Evolutionary conservation across 1,140 invertebrate species (phyloP).

Genomic region (Hydropsyche tenuis): DNA sequence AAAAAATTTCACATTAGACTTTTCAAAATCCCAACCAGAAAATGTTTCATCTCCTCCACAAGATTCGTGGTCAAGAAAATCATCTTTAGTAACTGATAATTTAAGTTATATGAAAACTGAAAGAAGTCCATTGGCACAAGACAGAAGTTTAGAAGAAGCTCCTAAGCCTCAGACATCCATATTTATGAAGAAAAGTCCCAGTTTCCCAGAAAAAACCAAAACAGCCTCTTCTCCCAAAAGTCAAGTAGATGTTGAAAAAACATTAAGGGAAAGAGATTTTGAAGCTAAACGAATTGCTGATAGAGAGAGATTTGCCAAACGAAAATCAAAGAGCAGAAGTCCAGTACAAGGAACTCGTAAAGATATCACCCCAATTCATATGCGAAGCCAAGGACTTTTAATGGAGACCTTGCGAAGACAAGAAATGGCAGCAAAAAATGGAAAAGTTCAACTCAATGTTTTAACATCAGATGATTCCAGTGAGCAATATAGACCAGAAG

Average conservation of each 20-base stretch:
- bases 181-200: conserved; percentile 47
- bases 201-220: conserved; percentile 63
- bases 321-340: conserved; percentile 66
- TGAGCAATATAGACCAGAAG: conserved; percentile 61
- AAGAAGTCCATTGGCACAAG: conserved; percentile 40
- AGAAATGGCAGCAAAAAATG: conserved; percentile 56
- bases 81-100: conserved; percentile 40
- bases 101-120: conserved; percentile 48
- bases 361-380: conserved; percentile 51
- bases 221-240: conserved; percentile 60
- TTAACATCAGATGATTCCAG: conserved; percentile 75
- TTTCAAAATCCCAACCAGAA: conserved; percentile 61
- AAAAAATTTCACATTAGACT: conserved; percentile 74
- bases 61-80: conserved; percentile 59
- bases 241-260: conserved; percentile 39
- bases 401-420: conserved; percentile 52
- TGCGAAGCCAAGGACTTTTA: conserved; percentile 44
- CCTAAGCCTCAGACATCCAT: conserved; percentile 35
- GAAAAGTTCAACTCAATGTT: conserved; percentile 62
- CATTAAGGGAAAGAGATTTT: conserved; percentile 59
- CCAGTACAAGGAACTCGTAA: conserved; percentile 60
- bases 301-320: conserved; percentile 60
- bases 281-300: conserved; percentile 58
- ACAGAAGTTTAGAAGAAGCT: conserved; percentile 36
- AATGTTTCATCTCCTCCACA: conserved; percentile 61